phyloP scores from a whole-genome alignment of 2,888 invertebrate species.

The Oithona nana region DNA sequence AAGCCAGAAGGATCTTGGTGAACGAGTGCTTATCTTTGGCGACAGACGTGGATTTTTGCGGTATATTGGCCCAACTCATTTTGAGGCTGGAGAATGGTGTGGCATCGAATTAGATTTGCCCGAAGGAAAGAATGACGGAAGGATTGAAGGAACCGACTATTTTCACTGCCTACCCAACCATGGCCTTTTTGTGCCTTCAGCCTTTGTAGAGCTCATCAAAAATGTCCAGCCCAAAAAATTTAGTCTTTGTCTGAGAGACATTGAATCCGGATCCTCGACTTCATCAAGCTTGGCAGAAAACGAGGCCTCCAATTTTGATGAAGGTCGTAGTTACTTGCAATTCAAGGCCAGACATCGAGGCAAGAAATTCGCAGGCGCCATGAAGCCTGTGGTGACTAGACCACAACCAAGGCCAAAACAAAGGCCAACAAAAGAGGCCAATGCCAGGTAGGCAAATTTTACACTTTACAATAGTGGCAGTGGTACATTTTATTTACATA shows the following conservation, averaged over 20 bases:
- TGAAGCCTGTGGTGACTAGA: too few relatives aligned
- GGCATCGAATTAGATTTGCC: constrained; percentile 73
- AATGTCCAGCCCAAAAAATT: not conserved
- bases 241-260: not conserved
- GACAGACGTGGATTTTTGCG: constrained; percentile 32
- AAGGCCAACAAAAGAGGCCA: too few relatives aligned
- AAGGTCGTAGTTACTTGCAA: too few relatives aligned
- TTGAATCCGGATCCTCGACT: not conserved
- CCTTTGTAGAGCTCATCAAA: constrained; percentile 48
- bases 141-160: constrained; percentile 57
- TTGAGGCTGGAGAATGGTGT: constrained; percentile 96
- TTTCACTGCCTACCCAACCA: constrained; percentile 29
- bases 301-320: too few relatives aligned
- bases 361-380: too few relatives aligned
- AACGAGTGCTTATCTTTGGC: not conserved
- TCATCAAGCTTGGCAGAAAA: too few relatives aligned
- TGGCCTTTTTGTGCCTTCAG: constrained; percentile 38
- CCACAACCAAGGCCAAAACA: too few relatives aligned
- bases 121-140: constrained; percentile 86
- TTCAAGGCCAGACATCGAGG: too few relatives aligned
- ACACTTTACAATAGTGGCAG: too few relatives aligned
- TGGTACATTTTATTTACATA: too few relatives aligned
- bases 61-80: constrained; percentile 69
- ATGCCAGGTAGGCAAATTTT: too few relatives aligned
- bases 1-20: not conserved